These are phyloP conservation scores for Chironomus tentans DNA, from an alignment of 2,888 invertebrate genomes.

Conservation along the genomic window DNA sequence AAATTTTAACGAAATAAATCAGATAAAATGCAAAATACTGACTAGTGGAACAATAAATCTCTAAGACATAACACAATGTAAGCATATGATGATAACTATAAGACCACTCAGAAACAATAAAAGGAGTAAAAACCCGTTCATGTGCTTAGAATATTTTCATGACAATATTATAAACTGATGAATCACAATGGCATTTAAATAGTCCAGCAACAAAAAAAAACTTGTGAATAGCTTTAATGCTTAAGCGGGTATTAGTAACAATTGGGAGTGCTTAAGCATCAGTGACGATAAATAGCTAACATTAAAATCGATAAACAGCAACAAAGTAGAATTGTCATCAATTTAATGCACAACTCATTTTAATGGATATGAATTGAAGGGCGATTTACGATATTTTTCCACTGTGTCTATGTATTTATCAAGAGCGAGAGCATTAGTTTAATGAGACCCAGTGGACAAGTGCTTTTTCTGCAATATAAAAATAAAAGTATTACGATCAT, in stretches of 20 bases:
- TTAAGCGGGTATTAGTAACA: neutral
- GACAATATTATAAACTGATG: too few species aligned
- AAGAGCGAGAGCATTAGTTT: conserved; percentile 5
- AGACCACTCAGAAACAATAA: too few species aligned
- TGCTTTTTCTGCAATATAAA: neutral
- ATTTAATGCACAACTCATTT: neutral
- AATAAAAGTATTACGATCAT: neutral
- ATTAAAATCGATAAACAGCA: conserved; percentile 2
- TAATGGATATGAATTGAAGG: neutral
- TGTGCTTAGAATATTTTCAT: too few species aligned
- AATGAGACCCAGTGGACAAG: conserved; percentile 25
- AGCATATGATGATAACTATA: too few species aligned
- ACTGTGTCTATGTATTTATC: neutral
- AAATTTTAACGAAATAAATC: too few species aligned
- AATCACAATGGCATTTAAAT: too few species aligned
- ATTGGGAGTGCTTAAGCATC: neutral
- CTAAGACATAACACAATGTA: too few species aligned
- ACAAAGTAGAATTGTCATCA: neutral
- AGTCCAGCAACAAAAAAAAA: too few species aligned
- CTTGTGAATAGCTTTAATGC: neutral
- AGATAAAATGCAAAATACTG: too few species aligned
- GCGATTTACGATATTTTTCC: neutral
- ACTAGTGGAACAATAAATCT: too few species aligned
- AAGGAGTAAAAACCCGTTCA: neutral
- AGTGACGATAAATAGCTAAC: neutral